Conservation (phyloP, 2,797 vertebrate species). For the Enteromius thamalakanensis region DNA sequence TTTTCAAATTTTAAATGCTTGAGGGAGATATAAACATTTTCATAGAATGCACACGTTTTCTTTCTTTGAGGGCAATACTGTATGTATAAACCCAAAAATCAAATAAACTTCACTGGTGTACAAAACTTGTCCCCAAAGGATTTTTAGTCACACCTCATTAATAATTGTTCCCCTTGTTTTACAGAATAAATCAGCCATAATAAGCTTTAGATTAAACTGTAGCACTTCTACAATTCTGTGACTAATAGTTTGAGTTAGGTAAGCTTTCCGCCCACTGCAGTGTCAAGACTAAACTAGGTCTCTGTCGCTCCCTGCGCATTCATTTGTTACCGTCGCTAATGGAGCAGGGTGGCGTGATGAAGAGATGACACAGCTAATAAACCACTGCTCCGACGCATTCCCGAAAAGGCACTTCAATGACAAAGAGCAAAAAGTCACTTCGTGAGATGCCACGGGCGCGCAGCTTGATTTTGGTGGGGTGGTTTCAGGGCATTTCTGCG, state of each 20-base stretch:
- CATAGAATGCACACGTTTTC: no score
- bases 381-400: constrained; percentile 63
- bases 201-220: constrained; percentile 70
- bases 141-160: constrained; percentile 71
- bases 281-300: constrained; percentile 48
- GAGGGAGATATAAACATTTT: no score
- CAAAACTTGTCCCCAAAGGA: constrained; percentile 56
- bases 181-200: constrained; percentile 68
- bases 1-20: no score
- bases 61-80: no score
- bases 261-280: constrained; percentile 61
- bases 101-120: background rate
- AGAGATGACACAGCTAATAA: constrained; percentile 77
- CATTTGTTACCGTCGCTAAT: constrained; percentile 48
- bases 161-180: constrained; percentile 68
- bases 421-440: constrained; percentile 38
- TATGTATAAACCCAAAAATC: background rate
- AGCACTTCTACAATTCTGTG: constrained; percentile 70
- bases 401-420: constrained; percentile 56
- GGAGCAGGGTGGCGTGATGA: constrained; percentile 58
- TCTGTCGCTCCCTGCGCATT: constrained; percentile 20
- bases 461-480: background rate
- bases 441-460: background rate
- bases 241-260: constrained; percentile 67
- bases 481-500: background rate